These are phyloP conservation scores for Pangasius djambal DNA, from an alignment of 2,797 vertebrate genomes.

Conservation along the genomic window DNA sequence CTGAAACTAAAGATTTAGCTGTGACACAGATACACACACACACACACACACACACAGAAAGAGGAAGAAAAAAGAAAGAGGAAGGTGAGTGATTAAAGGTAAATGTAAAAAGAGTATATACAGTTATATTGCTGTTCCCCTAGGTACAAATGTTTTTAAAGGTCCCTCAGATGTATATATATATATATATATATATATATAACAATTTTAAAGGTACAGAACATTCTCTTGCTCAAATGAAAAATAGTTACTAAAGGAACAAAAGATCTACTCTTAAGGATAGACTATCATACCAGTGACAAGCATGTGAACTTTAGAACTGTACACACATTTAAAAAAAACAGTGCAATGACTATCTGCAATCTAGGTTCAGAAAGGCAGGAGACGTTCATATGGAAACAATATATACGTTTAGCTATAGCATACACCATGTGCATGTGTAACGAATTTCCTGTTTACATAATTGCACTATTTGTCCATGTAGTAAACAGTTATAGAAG, in stretches of 20 bases:
- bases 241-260: not conserved
- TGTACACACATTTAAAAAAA: not conserved
- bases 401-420: not conserved
- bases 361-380: not conserved
- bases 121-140: not conserved
- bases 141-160: not conserved
- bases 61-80: not conserved
- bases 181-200: not conserved
- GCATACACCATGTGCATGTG: not conserved
- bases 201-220: not conserved
- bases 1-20: not conserved
- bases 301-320: not conserved
- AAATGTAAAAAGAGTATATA: not conserved
- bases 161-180: not conserved
- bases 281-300: not conserved
- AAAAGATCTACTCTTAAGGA: not conserved
- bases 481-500: no score
- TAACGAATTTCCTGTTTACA: no score
- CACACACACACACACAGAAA: not conserved
- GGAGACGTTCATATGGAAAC: not conserved
- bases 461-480: no score
- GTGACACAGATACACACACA: constrained; percentile 3
- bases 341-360: not conserved
- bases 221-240: not conserved
- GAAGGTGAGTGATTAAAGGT: not conserved